Conservation (phyloP, 1,140 invertebrate genomes). For the Drosophila ananassae region DNA sequence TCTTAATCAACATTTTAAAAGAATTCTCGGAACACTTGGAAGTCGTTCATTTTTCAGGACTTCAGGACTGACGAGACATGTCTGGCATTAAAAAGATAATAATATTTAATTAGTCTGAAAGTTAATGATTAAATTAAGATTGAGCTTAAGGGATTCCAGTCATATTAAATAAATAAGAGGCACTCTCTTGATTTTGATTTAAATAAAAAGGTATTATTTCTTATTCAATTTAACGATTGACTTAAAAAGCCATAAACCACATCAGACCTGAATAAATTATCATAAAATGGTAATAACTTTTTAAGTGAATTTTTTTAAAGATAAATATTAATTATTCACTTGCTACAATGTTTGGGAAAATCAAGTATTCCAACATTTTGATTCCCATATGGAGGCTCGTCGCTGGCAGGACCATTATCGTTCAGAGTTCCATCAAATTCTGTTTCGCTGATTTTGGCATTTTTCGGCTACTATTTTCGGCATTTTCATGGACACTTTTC, state of each 20-base stretch:
- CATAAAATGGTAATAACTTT: too few relatives aligned
- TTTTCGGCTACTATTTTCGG: conserved; percentile 8
- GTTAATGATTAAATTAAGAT: too few relatives aligned
- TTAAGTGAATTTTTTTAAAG: too few relatives aligned
- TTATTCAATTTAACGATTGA: not conserved
- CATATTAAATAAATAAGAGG: too few relatives aligned
- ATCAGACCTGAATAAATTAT: too few relatives aligned
- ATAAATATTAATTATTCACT: too few relatives aligned
- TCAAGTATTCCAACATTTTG: conserved; percentile 7
- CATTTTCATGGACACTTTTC: not conserved
- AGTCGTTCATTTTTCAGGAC: not conserved
- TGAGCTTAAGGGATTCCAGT: too few relatives aligned
- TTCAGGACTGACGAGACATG: not conserved
- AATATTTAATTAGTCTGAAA: not conserved
- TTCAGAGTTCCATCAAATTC: conserved; percentile 20
- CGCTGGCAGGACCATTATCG: not conserved
- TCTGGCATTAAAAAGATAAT: not conserved
- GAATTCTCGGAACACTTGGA: not conserved
- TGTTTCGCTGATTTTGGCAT: conserved; percentile 35
- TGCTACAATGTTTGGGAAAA: not conserved
- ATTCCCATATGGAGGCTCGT: not conserved
- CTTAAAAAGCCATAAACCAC: too few relatives aligned
- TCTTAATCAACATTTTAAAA: not conserved
- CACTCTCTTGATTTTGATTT: too few relatives aligned
- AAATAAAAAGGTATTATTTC: too few relatives aligned